phyloP scores from a whole-genome alignment of 2,113 vertebrate genomes.

The Opisthocomus hoazin region DNA sequence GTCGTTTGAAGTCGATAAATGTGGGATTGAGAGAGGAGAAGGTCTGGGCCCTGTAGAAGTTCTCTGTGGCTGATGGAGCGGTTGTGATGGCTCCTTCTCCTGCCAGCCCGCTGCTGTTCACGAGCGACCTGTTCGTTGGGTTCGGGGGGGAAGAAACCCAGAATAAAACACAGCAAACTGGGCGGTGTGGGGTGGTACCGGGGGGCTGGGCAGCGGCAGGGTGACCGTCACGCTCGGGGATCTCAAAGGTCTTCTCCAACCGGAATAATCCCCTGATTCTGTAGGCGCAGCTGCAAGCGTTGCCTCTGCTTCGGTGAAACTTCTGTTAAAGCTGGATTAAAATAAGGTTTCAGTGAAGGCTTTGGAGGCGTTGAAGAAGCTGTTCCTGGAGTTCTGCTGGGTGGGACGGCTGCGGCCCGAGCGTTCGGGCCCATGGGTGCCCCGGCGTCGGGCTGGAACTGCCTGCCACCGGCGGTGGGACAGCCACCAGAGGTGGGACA shows the following conservation, averaged over 20 bases:
- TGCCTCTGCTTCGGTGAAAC: neutral
- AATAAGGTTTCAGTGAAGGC: neutral
- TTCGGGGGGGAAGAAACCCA: neutral
- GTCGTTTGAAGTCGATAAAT: too few species aligned
- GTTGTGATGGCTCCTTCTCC: too few species aligned
- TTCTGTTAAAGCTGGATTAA: neutral
- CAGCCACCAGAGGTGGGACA: too few species aligned
- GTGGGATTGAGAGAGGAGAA: too few species aligned
- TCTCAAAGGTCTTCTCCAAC: neutral
- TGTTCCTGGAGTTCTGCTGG: neutral
- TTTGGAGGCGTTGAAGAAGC: neutral
- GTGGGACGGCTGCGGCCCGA: neutral
- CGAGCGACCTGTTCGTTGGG: neutral
- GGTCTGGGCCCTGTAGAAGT: too few species aligned
- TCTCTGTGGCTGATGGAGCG: too few species aligned
- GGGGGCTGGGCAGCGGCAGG: too few species aligned
- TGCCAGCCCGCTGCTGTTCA: neutral
- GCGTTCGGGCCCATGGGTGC: too few species aligned
- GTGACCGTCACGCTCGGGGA: neutral
- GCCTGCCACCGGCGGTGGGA: too few species aligned
- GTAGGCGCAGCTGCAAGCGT: neutral
- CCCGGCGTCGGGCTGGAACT: too few species aligned
- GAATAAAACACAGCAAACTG: too few species aligned
- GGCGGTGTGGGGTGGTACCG: too few species aligned
- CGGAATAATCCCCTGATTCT: neutral